phyloP scores from a whole-genome alignment of 2,888 invertebrate species.

The Spicauda simplicius region DNA sequence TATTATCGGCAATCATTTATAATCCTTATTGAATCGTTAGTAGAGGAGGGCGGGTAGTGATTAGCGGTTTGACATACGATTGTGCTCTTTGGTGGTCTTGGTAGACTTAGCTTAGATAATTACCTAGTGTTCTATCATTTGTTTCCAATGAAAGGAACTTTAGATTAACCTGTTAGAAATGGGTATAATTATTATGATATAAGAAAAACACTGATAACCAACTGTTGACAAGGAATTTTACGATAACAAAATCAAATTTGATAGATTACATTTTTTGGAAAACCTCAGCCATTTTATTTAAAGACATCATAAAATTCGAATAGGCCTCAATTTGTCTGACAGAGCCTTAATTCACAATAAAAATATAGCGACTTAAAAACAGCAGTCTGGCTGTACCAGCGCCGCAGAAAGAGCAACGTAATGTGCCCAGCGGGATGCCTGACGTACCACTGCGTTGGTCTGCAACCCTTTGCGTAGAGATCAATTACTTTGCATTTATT shows the following conservation, averaged over 20 bases:
- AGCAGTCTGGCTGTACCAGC: slow-evolving; percentile 27
- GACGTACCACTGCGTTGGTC: slow-evolving; percentile 17
- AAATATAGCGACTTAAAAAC: slow-evolving; percentile 25
- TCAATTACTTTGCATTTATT: slow-evolving; percentile 26
- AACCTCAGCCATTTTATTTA: too few species aligned
- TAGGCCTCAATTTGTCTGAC: too few species aligned
- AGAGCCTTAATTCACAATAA: background rate
- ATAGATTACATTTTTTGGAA: too few species aligned
- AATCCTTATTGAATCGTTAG: slow-evolving; percentile 35
- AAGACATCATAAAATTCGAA: too few species aligned
- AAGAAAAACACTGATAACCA: too few species aligned
- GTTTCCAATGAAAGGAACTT: too few species aligned
- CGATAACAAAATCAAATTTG: too few species aligned
- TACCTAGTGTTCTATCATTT: background rate
- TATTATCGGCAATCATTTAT: slow-evolving; percentile 33
- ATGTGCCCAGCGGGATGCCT: slow-evolving; percentile 8
- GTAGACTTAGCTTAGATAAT: slow-evolving; percentile 3
- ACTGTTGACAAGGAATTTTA: too few species aligned
- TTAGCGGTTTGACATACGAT: slow-evolving; percentile 31
- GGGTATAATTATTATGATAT: too few species aligned
- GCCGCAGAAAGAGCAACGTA: slow-evolving; percentile 10
- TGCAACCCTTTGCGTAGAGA: slow-evolving; percentile 23
- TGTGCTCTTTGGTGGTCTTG: slow-evolving; percentile 32
- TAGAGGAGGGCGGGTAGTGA: slow-evolving; percentile 21
- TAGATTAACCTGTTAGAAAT: too few species aligned